Evolutionary conservation across 2,797 vertebrate species (phyloP), one percentile per base, ranked within the genome.

Genomic region (Kryptolebias ocellatus): DNA sequence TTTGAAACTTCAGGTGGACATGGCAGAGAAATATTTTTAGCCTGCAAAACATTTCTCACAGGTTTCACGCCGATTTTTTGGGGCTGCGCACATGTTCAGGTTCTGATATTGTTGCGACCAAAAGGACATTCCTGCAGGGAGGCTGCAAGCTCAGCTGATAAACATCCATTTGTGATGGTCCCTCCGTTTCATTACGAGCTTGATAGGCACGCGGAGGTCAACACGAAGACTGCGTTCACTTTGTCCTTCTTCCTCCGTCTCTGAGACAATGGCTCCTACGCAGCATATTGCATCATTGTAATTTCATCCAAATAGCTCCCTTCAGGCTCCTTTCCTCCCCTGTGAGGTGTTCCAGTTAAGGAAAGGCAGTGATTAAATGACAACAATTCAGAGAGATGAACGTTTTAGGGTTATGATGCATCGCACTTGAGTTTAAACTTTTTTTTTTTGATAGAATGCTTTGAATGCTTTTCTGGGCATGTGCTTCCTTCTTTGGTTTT

Each of bases 251-350:
- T 18, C 14, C 61, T 56, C 55, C 46, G 66, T 1, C 57, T 63
- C 24, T 2, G 28, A n/a, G 76, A 72, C 51, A 50, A 66, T 42
- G 64, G 76, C 80, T 88, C 77, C 82, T 80, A 58, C 82, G 64
- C 45, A 77, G 68, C 88, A 85, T 81, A 83, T 72, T 81, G 84
- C 57, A 39, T 79, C 83, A 88, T 92, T 83, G 87, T 73, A 62
- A 76, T 85, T 90, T 90, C 53, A 81, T 90, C 83, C 82, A 71
- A 44, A 42, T 6, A 50, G 56, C 64, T 71, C 71, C 81, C 85
- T 75, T 24, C 59, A 45, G 85, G 88, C 79, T 67, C 37, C 62
- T 55, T 42, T 34, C 44, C 58, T 57, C 84, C 75, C 83, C 53
- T 44, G 71, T 69, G 80, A 77, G 67, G 51, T 78, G 90, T 68